phyloP scores from a whole-genome alignment of 2,888 invertebrate genomes.

The Argyresthia albistria region DNA sequence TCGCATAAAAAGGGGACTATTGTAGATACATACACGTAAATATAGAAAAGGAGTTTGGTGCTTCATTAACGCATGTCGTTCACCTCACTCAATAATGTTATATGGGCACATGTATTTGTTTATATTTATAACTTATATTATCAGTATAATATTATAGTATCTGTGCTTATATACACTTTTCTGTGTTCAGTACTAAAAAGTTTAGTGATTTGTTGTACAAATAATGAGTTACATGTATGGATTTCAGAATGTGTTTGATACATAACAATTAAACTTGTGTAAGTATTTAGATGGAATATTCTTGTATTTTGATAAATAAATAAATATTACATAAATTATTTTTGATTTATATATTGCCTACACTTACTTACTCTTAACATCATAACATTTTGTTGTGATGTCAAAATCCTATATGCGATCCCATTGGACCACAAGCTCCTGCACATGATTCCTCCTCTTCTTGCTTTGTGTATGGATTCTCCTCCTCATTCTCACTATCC shows the following conservation, averaged over 20 bases:
- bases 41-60: no score
- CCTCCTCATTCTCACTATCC: background rate
- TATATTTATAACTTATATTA: no score
- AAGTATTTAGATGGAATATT: background rate
- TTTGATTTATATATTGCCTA: background rate
- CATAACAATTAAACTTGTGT: background rate
- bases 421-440: slow-evolving; percentile 40
- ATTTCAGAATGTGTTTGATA: background rate
- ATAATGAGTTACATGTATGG: background rate
- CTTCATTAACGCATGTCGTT: no score
- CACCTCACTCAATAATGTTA: no score
- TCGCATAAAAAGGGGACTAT: no score
- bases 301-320: background rate
- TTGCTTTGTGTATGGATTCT: slow-evolving; percentile 8
- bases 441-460: slow-evolving; percentile 41
- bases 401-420: slow-evolving; percentile 45
- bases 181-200: slow-evolving; percentile 4
- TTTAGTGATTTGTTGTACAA: slow-evolving; percentile 14
- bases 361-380: background rate
- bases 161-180: no score
- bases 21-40: no score
- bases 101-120: no score
- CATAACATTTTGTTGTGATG: slow-evolving; percentile 2
- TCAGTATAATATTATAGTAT: no score
- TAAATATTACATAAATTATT: no score